Evolutionary conservation across 2,113 vertebrate genomes (phyloP).

Genomic region (Tachuris rubrigastra): DNA sequence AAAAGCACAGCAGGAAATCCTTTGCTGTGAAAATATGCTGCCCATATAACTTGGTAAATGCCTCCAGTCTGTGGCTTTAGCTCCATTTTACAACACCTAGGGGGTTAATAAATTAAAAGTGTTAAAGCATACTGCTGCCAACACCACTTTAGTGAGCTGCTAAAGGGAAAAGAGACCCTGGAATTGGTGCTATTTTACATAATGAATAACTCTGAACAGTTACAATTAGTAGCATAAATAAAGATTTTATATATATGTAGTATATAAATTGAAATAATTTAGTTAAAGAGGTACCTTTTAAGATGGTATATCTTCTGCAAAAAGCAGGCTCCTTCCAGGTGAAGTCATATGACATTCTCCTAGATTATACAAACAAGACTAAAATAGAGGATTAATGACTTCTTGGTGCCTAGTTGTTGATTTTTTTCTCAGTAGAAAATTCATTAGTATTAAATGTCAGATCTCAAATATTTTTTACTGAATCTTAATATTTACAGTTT

Average conservation of each 20-base stretch:
- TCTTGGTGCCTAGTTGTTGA: background rate
- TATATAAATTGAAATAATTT: background rate
- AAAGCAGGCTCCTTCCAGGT: background rate
- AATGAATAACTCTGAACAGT: background rate
- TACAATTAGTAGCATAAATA: background rate
- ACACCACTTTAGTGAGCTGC: background rate
- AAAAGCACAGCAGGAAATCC: background rate
- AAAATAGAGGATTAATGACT: background rate
- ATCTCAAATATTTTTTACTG: background rate
- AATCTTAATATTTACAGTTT: background rate
- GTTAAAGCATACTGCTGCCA: background rate
- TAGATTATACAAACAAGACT: background rate
- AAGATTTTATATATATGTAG: background rate
- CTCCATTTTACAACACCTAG: background rate
- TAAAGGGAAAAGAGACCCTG: background rate
- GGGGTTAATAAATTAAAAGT: conserved; percentile 29
- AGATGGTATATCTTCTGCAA: background rate
- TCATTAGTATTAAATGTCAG: background rate
- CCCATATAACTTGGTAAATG: background rate
- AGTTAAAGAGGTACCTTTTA: background rate
- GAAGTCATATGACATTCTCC: background rate
- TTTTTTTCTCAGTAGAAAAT: background rate
- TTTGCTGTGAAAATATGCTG: background rate
- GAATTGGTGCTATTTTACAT: background rate
- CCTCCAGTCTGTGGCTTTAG: background rate